phyloP scores from a whole-genome alignment of 2,888 invertebrate species.

The Tenthredo amoena region DNA sequence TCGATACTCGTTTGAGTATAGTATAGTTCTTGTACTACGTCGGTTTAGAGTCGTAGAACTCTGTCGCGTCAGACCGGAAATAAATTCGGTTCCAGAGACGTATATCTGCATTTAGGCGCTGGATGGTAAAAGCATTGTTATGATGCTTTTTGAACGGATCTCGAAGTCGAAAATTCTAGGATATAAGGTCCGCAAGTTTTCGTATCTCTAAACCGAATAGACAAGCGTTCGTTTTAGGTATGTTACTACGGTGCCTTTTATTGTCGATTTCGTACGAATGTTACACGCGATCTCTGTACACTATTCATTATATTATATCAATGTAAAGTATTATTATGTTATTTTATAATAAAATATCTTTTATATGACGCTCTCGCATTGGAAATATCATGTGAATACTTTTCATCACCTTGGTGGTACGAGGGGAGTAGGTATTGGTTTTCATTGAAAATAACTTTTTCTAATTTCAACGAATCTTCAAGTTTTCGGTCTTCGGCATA shows the following conservation, averaged over 20 bases:
- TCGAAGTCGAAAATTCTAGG: not conserved
- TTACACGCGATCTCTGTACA: slow-evolving; percentile 7
- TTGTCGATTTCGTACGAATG: not conserved
- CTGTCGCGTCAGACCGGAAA: not conserved
- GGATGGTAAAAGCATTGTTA: not conserved
- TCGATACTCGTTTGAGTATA: not conserved
- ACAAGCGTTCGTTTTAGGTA: not conserved
- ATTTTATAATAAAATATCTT: slow-evolving; percentile 50
- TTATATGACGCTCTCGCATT: slow-evolving; percentile 10
- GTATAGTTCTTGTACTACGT: not conserved
- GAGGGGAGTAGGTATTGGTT: not conserved
- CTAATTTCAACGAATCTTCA: too few species aligned
- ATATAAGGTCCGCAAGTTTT: not conserved
- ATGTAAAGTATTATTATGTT: slow-evolving; percentile 46
- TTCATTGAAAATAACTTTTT: not conserved
- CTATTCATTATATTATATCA: slow-evolving; percentile 6
- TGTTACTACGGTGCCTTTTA: not conserved
- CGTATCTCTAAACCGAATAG: not conserved
- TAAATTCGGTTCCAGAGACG: not conserved
- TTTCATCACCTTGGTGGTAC: too few species aligned
- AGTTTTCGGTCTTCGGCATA: too few species aligned
- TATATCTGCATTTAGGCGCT: not conserved
- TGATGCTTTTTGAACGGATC: too few species aligned
- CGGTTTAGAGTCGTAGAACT: not conserved
- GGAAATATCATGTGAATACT: not conserved